Percentiles rank a stretch among this genome's conserved stretches.
Conservation (phyloP, 1,140 invertebrate genomes). For the Drosophila sechellia region DNA sequence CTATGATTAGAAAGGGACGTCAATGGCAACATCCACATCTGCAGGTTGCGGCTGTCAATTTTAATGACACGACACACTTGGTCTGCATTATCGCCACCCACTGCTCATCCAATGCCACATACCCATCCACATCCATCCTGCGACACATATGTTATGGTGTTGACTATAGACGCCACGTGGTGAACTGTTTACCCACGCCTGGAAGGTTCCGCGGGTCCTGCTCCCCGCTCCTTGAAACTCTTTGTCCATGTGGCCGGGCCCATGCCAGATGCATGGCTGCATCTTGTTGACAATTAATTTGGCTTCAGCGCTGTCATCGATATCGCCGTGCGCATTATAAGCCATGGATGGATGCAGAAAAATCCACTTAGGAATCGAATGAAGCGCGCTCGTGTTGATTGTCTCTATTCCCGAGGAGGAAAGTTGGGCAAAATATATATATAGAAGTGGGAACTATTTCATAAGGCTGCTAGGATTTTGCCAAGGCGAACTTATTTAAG, state of each 20-base stretch:
- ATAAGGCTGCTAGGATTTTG: no score
- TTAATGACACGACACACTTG: conserved; percentile 66
- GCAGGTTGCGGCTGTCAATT: conserved; percentile 65
- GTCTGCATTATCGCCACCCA: conserved; percentile 43
- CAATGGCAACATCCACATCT: conserved; percentile 59
- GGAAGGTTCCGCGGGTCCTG: conserved; percentile 1
- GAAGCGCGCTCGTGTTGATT: conserved; percentile 36
- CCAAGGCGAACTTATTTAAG: no score
- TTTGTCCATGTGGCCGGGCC: conserved; percentile 40
- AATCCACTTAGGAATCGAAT: conserved; percentile 45
- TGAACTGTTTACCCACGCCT: conserved; percentile 26
- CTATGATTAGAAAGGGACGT: conserved; percentile 44
- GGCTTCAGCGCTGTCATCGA: conserved; percentile 58
- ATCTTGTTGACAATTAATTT: conserved; percentile 81
- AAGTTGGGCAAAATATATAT: no score
- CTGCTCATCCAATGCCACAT: background rate
- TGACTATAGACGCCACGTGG: conserved; percentile 21
- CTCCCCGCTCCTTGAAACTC: conserved; percentile 46
- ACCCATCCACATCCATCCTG: background rate
- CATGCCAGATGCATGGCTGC: conserved; percentile 57
- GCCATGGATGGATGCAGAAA: conserved; percentile 34
- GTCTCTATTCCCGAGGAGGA: conserved; percentile 8
- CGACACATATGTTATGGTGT: conserved; percentile 26
- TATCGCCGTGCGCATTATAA: conserved; percentile 57
- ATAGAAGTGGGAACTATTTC: no score